These are phyloP conservation scores for Norana najaformis DNA, from an alignment of 2,888 invertebrate genomes.

Conservation along the genomic window DNA sequence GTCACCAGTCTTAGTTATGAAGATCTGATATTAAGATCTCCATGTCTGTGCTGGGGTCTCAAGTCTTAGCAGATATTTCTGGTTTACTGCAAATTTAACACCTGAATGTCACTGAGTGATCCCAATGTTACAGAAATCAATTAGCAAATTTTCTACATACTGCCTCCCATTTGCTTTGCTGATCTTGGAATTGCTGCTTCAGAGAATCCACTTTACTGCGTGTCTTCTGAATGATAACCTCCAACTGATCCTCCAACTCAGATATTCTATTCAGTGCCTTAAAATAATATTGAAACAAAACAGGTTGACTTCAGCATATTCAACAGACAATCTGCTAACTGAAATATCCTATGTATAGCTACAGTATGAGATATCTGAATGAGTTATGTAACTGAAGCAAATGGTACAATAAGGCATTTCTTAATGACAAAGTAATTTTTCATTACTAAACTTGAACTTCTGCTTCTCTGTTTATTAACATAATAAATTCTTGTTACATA, in stretches of 20 bases:
- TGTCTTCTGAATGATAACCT: conserved; percentile 53
- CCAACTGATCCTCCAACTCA: conserved; percentile 54
- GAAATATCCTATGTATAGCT: not conserved
- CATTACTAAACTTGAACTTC: not conserved
- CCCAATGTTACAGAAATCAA: not conserved
- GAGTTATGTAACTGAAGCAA: not conserved
- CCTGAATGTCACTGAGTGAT: not conserved
- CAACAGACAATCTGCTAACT: not conserved
- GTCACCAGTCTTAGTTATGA: no score
- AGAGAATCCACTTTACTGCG: conserved; percentile 57
- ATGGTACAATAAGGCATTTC: not conserved
- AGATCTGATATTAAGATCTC: not conserved
- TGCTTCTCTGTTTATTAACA: not conserved
- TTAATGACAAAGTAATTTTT: not conserved
- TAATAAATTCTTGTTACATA: not conserved
- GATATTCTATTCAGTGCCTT: not conserved
- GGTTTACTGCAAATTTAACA: not conserved
- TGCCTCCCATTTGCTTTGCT: conserved; percentile 60
- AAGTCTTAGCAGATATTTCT: not conserved
- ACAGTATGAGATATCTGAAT: no score
- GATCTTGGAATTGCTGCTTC: conserved; percentile 61
- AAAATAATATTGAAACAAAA: not conserved
- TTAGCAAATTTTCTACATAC: conserved; percentile 48
- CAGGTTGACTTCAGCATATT: not conserved
- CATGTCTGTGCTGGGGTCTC: not conserved